Conservation (phyloP, 2,888 invertebrate species). For the Dicranocentrus wangi region DNA sequence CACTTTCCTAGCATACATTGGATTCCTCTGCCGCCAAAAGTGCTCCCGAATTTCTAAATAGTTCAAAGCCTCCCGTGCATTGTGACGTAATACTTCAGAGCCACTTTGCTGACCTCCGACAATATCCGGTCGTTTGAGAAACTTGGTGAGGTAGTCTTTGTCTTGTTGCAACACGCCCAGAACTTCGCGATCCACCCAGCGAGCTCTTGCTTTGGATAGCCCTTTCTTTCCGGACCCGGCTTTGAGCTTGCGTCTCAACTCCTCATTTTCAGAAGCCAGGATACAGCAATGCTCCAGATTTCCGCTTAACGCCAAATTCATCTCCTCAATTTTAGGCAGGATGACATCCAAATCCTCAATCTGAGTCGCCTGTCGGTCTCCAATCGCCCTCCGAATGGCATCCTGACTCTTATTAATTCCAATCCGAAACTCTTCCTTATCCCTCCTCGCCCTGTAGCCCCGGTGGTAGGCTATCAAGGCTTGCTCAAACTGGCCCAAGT, state of each 20-base stretch:
- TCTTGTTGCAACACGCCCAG: conserved; percentile 69
- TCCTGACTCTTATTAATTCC: conserved; percentile 95
- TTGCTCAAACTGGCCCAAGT: conserved; percentile 93
- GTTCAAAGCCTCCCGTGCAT: conserved; percentile 70
- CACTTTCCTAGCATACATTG: conserved; percentile 71
- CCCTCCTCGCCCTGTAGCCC: conserved; percentile 88
- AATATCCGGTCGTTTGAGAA: conserved; percentile 69
- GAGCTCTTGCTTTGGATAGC: conserved; percentile 67
- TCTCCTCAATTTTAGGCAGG: conserved; percentile 68
- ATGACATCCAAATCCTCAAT: conserved; percentile 72
- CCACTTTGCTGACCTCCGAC: conserved; percentile 70
- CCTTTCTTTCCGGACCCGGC: conserved; percentile 45
- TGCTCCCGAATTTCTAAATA: conserved; percentile 71
- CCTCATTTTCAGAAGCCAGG: conserved; percentile 63
- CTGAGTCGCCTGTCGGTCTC: conserved; percentile 75
- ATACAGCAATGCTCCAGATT: conserved; percentile 71
- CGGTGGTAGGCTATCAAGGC: conserved; percentile 93
- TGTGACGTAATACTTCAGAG: conserved; percentile 64
- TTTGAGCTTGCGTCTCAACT: conserved; percentile 2
- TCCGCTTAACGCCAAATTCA: conserved; percentile 57
- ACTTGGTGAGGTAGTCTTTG: conserved; percentile 70
- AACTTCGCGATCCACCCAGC: conserved; percentile 71
- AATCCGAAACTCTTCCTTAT: conserved; percentile 82
- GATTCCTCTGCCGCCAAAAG: conserved; percentile 72
- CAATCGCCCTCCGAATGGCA: conserved; percentile 93